Base-by-base conservation (phyloP, 35 echinoderm and acorn worm genomes). In the Heliocidaris tuberculata region DNA sequence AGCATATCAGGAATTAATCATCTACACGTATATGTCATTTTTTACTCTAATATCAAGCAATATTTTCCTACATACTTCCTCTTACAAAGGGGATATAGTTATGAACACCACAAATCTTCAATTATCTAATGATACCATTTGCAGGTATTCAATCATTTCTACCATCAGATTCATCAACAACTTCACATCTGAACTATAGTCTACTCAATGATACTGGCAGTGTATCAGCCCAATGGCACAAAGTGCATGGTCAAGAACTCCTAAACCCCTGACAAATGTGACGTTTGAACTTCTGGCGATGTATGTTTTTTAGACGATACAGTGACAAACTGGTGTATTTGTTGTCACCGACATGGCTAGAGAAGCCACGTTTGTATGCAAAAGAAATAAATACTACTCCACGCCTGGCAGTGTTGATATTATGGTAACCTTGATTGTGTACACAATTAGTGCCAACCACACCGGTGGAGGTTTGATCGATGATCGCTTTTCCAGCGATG, bases 381-480 rank as follows among this genome's bases (percentile, higher is more conserved):
- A 78, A 78, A 78, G 65, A 21, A 78, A 78, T n/a, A 78, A 78
- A 78, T n/a, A 78, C 65, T 7, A 3, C 65, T 78, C 65, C 65
- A 78, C 21, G 21, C 19, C 65, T 27, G 65, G 65, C 65, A n/a
- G 65, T 78, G 65, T 78, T 78, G 65, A 78, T 78, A 78, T 78
- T 78, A 78, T 78, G 65, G 19, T 78, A 78, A 78, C 65, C 65
- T 78, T 78, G 65, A 78, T 78, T 78, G 65, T 78, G 65, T 78
- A 78, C 65, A 78, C 65, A 78, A 78, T 78, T 78, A 78, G 65
- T 78, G 65, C 65, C 65, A 78, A 78, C 65, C 65, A 78, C 21
- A 19, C 65, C 65, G 2, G 1, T 24, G 17, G 21, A 78, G 65
- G 65, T 27, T 19, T 78, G 65, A 78, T 78, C 65, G 65, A 78